Evolutionary conservation across 2,888 invertebrate genomes (phyloP).

Genomic region (Pegoplata infirma): DNA sequence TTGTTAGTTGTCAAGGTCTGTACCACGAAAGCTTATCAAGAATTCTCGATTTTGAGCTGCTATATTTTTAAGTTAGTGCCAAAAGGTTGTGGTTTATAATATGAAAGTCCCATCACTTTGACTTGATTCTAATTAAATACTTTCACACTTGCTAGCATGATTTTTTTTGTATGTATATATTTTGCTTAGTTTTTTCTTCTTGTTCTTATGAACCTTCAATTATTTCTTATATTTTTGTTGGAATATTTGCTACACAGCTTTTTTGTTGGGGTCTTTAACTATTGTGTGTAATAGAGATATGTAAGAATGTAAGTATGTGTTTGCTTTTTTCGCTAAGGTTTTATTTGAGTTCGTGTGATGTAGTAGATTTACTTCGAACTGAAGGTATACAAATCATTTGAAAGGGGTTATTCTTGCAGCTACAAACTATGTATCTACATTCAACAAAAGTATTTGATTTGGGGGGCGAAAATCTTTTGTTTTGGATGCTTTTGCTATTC

Average conservation of each 20-base stretch:
- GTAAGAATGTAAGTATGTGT: no score
- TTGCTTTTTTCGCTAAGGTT: neutral
- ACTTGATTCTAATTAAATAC: slow-evolving; percentile 13
- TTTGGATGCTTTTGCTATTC: slow-evolving; percentile 18
- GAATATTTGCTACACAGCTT: neutral
- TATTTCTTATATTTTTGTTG: neutral
- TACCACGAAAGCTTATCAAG: no score
- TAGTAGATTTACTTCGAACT: neutral
- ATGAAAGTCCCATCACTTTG: neutral
- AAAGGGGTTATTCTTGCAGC: slow-evolving; percentile 19
- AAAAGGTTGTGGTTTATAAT: no score
- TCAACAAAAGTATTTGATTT: neutral
- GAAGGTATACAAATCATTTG: slow-evolving; percentile 9
- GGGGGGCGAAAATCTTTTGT: neutral
- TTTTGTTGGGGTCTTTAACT: neutral
- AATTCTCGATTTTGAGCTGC: no score
- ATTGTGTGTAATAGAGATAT: slow-evolving; percentile 14
- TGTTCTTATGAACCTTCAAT: neutral
- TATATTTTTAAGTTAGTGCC: no score
- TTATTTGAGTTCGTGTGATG: neutral
- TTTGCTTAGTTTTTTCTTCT: neutral
- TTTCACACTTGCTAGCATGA: slow-evolving; percentile 9
- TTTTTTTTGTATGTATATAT: neutral
- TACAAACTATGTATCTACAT: neutral
- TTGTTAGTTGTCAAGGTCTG: no score